Base-by-base conservation (phyloP, 2,797 vertebrate species). In the Siniperca scherzeri region DNA sequence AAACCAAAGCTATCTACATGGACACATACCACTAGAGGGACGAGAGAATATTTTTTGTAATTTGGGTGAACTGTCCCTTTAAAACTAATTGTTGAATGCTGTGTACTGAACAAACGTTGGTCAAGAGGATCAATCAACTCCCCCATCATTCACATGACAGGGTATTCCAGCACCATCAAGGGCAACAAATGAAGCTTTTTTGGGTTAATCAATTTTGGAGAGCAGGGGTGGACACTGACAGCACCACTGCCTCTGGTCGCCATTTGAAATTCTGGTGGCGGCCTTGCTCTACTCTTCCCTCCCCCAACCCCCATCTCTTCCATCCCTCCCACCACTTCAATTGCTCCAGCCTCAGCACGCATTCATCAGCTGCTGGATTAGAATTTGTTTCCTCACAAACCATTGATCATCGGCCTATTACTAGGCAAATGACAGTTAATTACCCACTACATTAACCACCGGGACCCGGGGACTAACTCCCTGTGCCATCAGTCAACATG, bases 361-460 rank as follows among this genome's bases (percentile, higher is more conserved):
- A 98, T 99, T 98, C 97, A 98, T 99, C 98, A 99, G 97, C 96
- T 97, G 97, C 96, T 96, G 97, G 97, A 99, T 98, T 99, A 98
- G 97, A 99, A 98, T 99, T 98, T 99, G 98, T 98, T 99, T 99
- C 97, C 97, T 98, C 97, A 98, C 97, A 98, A 99, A 98, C 97
- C 98, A 99, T 99, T 99, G 98, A 99, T 99, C 98, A 99, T 98
- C 96, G 97, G 97, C 98, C 98, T 98, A 99, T 99, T 99, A 99
- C 98, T 97, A 98, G 97, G 97, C 98, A 99, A 99, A 99, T 99
- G 98, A 99, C 98, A 99, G 98, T 99, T 99, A 99, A 99, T 99
- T 99, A 99, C 98, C 98, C 98, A 99, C 97, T 99, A 99, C 98
- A 99, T 99, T 99, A 99, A 99, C 97, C 98, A 98, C 96, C 96